Percentiles rank a stretch among this genome's conserved stretches.
Conservation (phyloP, 2,888 invertebrate genomes). For the Eilema depressum region DNA sequence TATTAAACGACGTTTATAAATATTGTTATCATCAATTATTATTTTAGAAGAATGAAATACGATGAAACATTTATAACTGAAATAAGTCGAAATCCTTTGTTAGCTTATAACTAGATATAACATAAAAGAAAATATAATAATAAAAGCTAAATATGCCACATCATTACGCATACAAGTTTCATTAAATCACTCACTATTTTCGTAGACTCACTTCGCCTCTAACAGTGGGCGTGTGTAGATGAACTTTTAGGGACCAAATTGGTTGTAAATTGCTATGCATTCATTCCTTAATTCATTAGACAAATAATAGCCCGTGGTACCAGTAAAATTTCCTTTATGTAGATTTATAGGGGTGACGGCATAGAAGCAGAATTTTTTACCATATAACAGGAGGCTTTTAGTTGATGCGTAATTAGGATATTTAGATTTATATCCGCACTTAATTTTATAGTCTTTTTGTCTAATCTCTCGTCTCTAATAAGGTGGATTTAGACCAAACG, state of each 20-base stretch:
- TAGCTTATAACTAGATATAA: neutral
- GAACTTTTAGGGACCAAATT: constrained; percentile 29
- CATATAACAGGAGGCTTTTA: constrained; percentile 29
- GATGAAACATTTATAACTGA: neutral
- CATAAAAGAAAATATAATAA: neutral
- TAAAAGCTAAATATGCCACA: constrained; percentile 41
- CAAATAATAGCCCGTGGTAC: constrained; percentile 45
- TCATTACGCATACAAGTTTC: constrained; percentile 55
- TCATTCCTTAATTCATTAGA: constrained; percentile 43
- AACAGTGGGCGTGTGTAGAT: constrained; percentile 18
- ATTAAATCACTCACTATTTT: constrained; percentile 50
- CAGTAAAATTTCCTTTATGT: constrained; percentile 26
- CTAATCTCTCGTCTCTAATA: no score
- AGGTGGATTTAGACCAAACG: no score
- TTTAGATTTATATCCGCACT: no score
- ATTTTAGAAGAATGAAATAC: neutral
- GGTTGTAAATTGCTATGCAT: constrained; percentile 41
- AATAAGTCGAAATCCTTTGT: neutral
- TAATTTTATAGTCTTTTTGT: no score
- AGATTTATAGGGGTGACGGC: neutral
- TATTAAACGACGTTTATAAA: neutral
- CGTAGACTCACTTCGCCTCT: constrained; percentile 31
- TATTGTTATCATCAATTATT: neutral
- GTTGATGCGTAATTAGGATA: no score
- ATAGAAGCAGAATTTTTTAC: constrained; percentile 11